These are phyloP conservation scores for Heliornis fulica DNA, from an alignment of 2,113 vertebrate genomes.

Conservation along the genomic window DNA sequence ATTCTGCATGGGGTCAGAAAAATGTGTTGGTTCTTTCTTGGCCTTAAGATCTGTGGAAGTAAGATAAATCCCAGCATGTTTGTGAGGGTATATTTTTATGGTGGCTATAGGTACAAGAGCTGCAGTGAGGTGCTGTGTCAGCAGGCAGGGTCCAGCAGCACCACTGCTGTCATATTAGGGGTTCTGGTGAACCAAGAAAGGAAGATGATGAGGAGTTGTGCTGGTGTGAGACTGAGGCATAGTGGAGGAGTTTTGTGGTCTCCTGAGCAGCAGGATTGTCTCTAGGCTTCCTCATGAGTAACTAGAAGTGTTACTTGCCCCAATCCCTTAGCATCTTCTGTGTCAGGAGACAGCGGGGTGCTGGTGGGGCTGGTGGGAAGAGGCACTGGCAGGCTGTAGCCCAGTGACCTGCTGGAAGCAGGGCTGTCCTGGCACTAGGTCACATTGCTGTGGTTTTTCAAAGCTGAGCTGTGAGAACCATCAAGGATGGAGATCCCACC, in stretches of 20 bases:
- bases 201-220: background rate
- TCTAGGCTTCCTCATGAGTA: background rate
- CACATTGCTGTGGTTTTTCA: background rate
- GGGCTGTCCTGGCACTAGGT: background rate
- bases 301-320: background rate
- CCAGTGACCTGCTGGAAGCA: background rate
- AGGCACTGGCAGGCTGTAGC: background rate
- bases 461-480: background rate
- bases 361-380: background rate
- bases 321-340: background rate
- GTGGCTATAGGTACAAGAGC: background rate
- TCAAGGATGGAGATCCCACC: background rate
- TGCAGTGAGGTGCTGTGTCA: background rate
- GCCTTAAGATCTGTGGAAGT: background rate
- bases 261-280: background rate
- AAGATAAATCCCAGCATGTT: background rate
- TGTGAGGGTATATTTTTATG: accelerated
- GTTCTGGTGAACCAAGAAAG: background rate
- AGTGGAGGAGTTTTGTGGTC: background rate
- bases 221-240: background rate
- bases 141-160: background rate
- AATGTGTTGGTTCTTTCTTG: background rate
- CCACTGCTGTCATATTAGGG: background rate
- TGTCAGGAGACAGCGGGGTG: background rate
- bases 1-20: background rate